Conservation (phyloP, 2,888 invertebrate genomes). For the Mycalesis mineus region DNA sequence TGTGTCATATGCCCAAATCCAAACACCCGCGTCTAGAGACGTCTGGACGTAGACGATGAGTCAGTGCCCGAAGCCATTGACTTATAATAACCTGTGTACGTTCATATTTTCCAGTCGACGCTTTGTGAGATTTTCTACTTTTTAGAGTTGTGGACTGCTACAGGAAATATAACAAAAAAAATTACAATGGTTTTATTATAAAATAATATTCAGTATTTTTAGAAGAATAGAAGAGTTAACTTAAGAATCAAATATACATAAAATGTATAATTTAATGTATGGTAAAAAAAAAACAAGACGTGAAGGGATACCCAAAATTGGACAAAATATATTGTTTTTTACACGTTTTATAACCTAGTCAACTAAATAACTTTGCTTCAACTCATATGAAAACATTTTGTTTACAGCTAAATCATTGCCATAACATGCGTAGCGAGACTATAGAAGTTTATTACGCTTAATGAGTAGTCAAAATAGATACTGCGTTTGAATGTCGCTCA, state of each 20-base stretch:
- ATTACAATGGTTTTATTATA: no score
- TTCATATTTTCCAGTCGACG: not conserved
- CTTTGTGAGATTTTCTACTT: not conserved
- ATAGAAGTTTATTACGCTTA: constrained; percentile 41
- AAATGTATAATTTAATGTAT: no score
- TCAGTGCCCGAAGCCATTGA: constrained; percentile 19
- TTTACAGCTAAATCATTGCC: not conserved
- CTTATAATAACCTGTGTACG: constrained; percentile 10
- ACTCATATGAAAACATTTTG: not conserved
- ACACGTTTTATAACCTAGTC: no score
- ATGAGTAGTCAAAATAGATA: constrained; percentile 63
- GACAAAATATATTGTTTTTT: no score
- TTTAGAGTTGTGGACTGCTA: no score
- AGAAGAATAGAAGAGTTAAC: no score
- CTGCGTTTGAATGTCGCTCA: constrained; percentile 64
- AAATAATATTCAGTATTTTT: no score
- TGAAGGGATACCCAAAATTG: no score
- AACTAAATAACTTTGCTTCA: no score
- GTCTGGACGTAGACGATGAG: constrained; percentile 4
- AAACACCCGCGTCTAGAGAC: not conserved
- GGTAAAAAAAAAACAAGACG: no score
- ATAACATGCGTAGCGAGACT: constrained; percentile 13
- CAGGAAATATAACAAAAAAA: no score
- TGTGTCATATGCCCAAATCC: not conserved
- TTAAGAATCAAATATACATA: no score